Evolutionary conservation across 2,888 invertebrate genomes (phyloP), one percentile per base, ranked within the genome.

Genomic region (Amphipoea oculea): DNA sequence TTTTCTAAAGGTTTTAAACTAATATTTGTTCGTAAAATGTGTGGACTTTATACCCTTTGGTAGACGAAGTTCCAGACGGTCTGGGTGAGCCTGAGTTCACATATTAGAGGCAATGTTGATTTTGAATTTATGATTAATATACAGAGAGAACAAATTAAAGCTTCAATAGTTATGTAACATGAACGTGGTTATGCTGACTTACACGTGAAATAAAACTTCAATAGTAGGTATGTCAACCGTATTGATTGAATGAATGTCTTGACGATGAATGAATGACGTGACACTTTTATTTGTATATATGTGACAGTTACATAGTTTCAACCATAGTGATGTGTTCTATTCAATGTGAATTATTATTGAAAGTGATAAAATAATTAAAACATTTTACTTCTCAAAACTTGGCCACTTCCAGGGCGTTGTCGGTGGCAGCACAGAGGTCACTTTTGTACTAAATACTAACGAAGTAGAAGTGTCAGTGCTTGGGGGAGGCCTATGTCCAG

Each of bases 31-130:
- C 57, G 29, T 72, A n/a, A 73, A 74, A 75, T 62, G 65, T 78
- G 63, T 78, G 67, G 81, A 76, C 51, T 65, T 81, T 81, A 20
- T 48, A 81, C 69, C 76, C 48, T 80, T 66, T 23, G 42, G 36
- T 60, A 62, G 73, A 63, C 48, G 1, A 67, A 73, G 73, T 81
- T 63, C 70, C 54, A 84, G 85, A 85, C 81, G 63, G 81, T 51
- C n/a, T 65, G 67, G 20, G 51, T 73, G 36, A 79, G 81, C 72
- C 36, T 83, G 72, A 63, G 62, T 73, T 84, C 72, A 84, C 81
- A 73, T 54, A 66, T 83, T 84, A 83, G 62, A 65, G 71, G 23
- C 76, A 83, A 84, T 76, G 84, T 84, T 84, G 36, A 84, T 81
- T 67, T 23, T 65, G 60, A 60, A 76, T n/a, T 60, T 45, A 40